A percentile compares a stretch with the other conserved stretches of the same genome.
Evolutionary conservation across 2,797 vertebrate species (phyloP).

Genomic region (Microhierax caerulescens): DNA sequence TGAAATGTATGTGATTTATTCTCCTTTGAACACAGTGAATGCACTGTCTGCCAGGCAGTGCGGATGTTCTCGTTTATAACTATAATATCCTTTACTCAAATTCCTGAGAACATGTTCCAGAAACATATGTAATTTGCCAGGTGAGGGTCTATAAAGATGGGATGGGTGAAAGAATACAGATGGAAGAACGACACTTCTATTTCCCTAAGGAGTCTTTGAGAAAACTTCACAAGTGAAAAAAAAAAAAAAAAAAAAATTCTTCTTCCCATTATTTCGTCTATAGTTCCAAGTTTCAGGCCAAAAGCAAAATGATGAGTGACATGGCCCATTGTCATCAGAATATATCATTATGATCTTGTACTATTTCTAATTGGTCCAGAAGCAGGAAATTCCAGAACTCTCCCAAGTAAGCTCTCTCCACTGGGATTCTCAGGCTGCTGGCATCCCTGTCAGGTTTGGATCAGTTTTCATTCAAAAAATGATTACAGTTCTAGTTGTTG

Average conservation of each 20-base stretch:
- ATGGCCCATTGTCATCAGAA: background rate
- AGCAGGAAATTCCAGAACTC: conserved; percentile 48
- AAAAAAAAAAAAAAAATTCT: background rate
- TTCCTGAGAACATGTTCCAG: conserved; percentile 24
- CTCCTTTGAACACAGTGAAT: background rate
- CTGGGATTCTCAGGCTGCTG: conserved; percentile 17
- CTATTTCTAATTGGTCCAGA: conserved; percentile 15
- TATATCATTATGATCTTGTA: background rate
- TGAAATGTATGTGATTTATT: background rate
- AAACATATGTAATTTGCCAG: conserved; percentile 37
- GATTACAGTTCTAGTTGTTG: background rate
- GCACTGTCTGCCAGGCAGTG: conserved; percentile 22
- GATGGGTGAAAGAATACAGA: conserved; percentile 34
- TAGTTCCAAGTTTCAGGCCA: conserved; percentile 16
- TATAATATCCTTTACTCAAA: conserved; percentile 8
- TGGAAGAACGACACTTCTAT: background rate
- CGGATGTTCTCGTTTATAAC: conserved; percentile 35
- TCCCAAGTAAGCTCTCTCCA: background rate
- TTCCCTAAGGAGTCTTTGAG: conserved; percentile 39
- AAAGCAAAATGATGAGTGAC: background rate
- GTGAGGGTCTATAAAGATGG: conserved; percentile 37
- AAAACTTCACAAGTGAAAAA: conserved; percentile 1
- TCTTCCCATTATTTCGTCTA: background rate
- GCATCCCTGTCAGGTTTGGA: conserved; percentile 22
- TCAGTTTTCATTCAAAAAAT: conserved; percentile 34